A percentile compares a stretch with the other conserved stretches of the same genome.
Evolutionary conservation across 2,113 vertebrate genomes (phyloP).

Genomic region (Bos taurus): DNA sequence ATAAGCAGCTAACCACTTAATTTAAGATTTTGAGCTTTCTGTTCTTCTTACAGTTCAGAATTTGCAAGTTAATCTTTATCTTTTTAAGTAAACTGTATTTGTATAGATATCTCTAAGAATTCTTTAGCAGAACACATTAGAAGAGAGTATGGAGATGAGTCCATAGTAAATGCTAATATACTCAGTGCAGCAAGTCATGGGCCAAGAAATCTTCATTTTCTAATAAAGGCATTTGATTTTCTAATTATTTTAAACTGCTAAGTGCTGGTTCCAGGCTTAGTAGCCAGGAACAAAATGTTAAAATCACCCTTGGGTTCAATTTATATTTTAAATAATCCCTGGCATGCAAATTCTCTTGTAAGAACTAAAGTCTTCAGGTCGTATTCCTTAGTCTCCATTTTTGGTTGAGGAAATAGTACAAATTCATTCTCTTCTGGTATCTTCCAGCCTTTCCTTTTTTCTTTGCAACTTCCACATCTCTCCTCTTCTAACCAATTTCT

Average conservation of each 20-base stretch:
- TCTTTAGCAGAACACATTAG: not conserved
- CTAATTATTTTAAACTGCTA: constrained; percentile 1
- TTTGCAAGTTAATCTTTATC: constrained; percentile 3
- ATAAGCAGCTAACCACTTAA: not conserved
- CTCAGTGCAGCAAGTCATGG: constrained; percentile 28
- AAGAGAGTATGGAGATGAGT: constrained; percentile 25
- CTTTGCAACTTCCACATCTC: not conserved
- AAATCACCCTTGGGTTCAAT: not conserved
- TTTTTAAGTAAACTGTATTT: constrained; percentile 43
- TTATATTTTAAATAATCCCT: constrained; percentile 19
- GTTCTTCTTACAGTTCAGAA: not conserved
- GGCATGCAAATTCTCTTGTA: not conserved
- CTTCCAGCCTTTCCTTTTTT: not conserved
- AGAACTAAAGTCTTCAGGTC: not conserved
- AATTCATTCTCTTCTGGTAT: not conserved
- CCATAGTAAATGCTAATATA: constrained; percentile 11
- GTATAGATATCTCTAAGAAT: not conserved
- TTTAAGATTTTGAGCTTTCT: constrained; percentile 4
- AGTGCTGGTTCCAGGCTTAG: not conserved
- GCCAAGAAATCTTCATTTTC: constrained; percentile 58
- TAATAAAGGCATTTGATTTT: constrained; percentile 45
- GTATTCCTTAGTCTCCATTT: not conserved
- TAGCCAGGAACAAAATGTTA: not conserved
- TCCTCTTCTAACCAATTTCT: not conserved
- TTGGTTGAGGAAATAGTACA: not conserved